These are phyloP conservation scores for Macrophya alboannulata DNA, from an alignment of 2,888 invertebrate species.

Conservation along the genomic window DNA sequence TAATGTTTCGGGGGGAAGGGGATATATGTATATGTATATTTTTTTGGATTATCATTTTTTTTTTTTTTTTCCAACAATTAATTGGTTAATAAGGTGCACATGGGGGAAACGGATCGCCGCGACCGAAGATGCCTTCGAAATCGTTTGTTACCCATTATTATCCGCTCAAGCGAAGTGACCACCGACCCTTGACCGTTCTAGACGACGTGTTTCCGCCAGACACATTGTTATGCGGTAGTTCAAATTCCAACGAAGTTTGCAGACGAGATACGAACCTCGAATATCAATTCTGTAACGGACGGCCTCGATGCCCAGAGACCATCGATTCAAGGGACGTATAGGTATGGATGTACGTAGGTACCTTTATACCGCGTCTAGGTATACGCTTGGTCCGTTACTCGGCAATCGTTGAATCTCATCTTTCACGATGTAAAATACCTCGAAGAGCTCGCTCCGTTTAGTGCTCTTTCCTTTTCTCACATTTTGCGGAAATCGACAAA, in stretches of 20 bases:
- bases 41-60: not conserved
- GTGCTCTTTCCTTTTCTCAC: not conserved
- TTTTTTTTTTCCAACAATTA: not conserved
- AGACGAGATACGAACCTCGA: slow-evolving; percentile 40
- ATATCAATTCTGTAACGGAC: slow-evolving; percentile 24
- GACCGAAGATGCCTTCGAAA: not conserved
- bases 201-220: slow-evolving; percentile 12
- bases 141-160: slow-evolving; percentile 30
- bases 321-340: slow-evolving; percentile 33
- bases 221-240: slow-evolving; percentile 42
- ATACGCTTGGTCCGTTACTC: not conserved
- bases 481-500: not conserved
- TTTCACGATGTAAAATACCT: not conserved
- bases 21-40: not conserved
- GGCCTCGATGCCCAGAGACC: slow-evolving; percentile 11
- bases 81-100: slow-evolving; percentile 4
- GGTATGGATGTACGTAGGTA: too few species aligned
- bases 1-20: not conserved
- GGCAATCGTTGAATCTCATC: slow-evolving; percentile 4
- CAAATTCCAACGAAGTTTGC: slow-evolving; percentile 47
- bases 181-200: slow-evolving; percentile 31
- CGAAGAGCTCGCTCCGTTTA: not conserved
- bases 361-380: not conserved
- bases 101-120: not conserved
- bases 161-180: slow-evolving; percentile 17